These are phyloP conservation scores for Zaprionus tsacasi DNA, from an alignment of 1,140 invertebrate species.

Conservation along the genomic window DNA sequence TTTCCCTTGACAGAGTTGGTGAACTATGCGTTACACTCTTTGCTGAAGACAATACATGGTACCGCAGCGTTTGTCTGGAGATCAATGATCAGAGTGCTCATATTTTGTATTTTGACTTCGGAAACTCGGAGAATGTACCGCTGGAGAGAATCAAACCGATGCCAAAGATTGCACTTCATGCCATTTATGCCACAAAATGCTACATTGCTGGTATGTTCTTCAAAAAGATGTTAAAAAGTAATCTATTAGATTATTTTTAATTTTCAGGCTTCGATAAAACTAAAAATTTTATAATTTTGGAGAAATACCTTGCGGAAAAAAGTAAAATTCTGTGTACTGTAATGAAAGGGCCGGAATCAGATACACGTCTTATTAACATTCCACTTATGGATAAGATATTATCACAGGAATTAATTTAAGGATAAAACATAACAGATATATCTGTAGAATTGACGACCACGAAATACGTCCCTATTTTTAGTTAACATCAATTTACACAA, in stretches of 20 bases:
- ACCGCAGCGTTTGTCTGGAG: constrained; percentile 52
- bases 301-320: constrained; percentile 21
- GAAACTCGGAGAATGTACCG: constrained; percentile 46
- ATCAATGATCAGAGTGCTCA: constrained; percentile 13
- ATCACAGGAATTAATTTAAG: constrained; percentile 7
- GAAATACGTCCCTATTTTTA: constrained; percentile 13
- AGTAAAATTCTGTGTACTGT: constrained; percentile 25
- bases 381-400: constrained; percentile 40
- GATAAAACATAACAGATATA: neutral
- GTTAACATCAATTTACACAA: constrained; percentile 6
- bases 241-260: neutral
- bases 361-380: constrained; percentile 43
- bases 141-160: constrained; percentile 50
- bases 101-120: constrained; percentile 57
- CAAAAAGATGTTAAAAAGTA: neutral
- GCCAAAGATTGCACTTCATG: neutral
- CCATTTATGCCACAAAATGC: constrained; percentile 51
- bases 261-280: constrained; percentile 50
- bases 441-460: constrained; percentile 15
- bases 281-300: constrained; percentile 30
- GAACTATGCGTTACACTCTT: constrained; percentile 53
- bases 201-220: constrained; percentile 48
- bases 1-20: constrained; percentile 33
- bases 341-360: constrained; percentile 31
- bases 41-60: constrained; percentile 54